These are phyloP conservation scores for Takifugu ocellatus DNA, from an alignment of 2,797 vertebrate species.

Conservation along the genomic window DNA sequence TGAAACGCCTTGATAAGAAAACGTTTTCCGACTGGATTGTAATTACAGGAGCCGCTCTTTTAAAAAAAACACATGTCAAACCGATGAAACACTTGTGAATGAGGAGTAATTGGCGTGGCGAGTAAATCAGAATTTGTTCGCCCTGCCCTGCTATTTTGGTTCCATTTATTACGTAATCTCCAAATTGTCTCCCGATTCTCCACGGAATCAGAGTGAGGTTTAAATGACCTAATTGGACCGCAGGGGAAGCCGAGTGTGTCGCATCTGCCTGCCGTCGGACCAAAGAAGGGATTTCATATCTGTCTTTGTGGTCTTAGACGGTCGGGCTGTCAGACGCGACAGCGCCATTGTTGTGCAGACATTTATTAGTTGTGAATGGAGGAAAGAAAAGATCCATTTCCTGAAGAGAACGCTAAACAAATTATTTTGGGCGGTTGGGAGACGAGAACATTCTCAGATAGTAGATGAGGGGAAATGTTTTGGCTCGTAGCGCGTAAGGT, in stretches of 20 bases:
- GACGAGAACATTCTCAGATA: constrained; percentile 26
- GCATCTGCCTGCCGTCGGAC: constrained; percentile 40
- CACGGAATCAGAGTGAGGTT: constrained; percentile 58
- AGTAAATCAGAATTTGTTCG: constrained; percentile 54
- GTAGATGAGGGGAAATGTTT: constrained; percentile 50
- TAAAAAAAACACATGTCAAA: constrained; percentile 46
- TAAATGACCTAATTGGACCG: constrained; percentile 57
- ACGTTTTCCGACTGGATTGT: constrained; percentile 30
- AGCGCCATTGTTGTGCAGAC: too few species aligned
- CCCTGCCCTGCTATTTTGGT: constrained; percentile 42
- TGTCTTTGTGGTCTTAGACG: constrained; percentile 2
- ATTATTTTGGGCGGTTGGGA: constrained; percentile 47
- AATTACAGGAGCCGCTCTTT: constrained; percentile 37
- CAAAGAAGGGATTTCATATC: constrained; percentile 23
- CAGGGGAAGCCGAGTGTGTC: constrained; percentile 47
- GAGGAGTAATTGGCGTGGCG: constrained; percentile 55
- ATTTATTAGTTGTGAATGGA: not conserved
- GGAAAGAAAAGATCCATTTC: constrained; percentile 32
- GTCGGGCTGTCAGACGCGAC: too few species aligned
- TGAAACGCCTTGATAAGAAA: constrained; percentile 35
- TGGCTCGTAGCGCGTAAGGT: constrained; percentile 51
- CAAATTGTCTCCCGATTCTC: constrained; percentile 61
- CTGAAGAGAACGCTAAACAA: constrained; percentile 42
- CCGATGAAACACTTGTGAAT: constrained; percentile 57
- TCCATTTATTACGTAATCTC: constrained; percentile 50